Evolutionary conservation across 2,113 vertebrate species (phyloP).

Genomic region (Ia io): DNA sequence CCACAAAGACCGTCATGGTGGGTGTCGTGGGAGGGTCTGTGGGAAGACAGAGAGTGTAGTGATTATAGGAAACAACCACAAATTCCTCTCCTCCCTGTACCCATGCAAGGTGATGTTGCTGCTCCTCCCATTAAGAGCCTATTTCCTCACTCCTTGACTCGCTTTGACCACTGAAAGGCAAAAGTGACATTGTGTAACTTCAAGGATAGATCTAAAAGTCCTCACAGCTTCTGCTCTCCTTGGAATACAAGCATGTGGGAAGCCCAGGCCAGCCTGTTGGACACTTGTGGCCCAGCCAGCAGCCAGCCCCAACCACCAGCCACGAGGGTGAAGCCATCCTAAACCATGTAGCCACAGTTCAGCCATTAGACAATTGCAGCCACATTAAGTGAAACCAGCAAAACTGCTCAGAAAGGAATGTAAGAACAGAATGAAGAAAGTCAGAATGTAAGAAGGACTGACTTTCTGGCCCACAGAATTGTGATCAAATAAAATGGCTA

Average conservation of each 20-base stretch:
- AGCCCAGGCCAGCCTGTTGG: background rate
- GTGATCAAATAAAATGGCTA: background rate
- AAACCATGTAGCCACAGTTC: background rate
- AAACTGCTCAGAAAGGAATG: background rate
- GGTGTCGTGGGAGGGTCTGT: conserved; percentile 75
- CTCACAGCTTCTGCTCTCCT: background rate
- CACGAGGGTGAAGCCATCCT: background rate
- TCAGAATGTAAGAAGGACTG: too few species aligned
- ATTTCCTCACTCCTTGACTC: background rate
- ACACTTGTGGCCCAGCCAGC: background rate
- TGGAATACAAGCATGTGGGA: background rate
- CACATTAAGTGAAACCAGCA: background rate
- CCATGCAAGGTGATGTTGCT: background rate
- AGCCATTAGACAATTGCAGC: background rate
- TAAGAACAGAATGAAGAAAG: too few species aligned
- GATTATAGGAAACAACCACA: background rate
- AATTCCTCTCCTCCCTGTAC: background rate
- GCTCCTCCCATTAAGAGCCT: background rate
- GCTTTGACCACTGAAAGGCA: background rate
- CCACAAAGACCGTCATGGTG: conserved; percentile 78
- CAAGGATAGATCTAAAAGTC: background rate
- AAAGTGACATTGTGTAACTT: background rate
- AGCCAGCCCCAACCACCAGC: background rate
- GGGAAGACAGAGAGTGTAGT: background rate
- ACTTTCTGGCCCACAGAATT: background rate